Evolutionary conservation across 2,888 invertebrate species (phyloP).

Genomic region (Dasysyrphus tricinctus): DNA sequence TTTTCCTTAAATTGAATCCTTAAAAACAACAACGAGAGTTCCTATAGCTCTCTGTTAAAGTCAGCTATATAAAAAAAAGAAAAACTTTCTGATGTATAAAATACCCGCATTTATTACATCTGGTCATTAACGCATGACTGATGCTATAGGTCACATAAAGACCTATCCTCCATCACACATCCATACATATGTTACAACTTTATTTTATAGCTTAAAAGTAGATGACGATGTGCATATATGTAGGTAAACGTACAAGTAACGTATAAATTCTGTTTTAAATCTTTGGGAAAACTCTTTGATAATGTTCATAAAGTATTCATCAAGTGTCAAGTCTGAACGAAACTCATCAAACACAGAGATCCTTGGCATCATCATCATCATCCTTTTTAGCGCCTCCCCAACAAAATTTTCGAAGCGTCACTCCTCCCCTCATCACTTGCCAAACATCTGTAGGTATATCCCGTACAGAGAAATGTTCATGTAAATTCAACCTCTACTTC

Average conservation of each 20-base stretch:
- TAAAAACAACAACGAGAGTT: background rate
- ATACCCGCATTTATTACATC: conserved; percentile 19
- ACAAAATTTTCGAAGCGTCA: background rate
- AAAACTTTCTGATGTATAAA: conserved; percentile 16
- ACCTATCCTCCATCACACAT: background rate
- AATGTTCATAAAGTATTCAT: conserved; percentile 58
- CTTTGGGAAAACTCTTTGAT: conserved; percentile 46
- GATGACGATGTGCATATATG: background rate
- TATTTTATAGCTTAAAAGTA: background rate
- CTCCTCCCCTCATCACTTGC: background rate
- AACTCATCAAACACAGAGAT: conserved; percentile 60
- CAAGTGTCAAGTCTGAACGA: conserved; percentile 60
- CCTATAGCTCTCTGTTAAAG: background rate
- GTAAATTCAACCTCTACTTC: conserved; percentile 44
- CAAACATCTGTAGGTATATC: conserved; percentile 8
- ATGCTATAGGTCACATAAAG: conserved; percentile 7
- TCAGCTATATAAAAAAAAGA: background rate
- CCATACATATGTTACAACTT: conserved; percentile 5
- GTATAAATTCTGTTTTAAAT: conserved; percentile 22
- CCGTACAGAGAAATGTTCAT: conserved; percentile 20
- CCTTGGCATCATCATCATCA: conserved; percentile 25
- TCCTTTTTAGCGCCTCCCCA: conserved; percentile 1
- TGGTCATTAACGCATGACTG: conserved; percentile 24
- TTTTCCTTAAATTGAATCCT: too few relatives aligned
- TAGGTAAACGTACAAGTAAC: background rate